Conservation (phyloP, 2,797 vertebrate species). For the Anniella stebbinsi region DNA sequence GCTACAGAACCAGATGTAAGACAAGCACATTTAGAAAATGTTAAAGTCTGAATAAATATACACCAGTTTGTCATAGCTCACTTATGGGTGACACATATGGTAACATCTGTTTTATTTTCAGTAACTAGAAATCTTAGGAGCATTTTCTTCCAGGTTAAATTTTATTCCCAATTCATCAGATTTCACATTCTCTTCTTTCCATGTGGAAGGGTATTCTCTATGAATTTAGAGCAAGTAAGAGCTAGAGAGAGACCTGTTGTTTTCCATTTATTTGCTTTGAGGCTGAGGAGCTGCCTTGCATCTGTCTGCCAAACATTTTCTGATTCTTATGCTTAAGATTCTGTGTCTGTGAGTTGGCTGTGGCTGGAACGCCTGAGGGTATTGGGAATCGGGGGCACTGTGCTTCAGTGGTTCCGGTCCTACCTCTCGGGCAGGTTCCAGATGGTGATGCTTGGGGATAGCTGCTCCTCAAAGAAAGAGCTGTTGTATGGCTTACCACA, state of each 20-base stretch:
- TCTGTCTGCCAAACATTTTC: neutral
- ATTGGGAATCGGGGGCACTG: too few species aligned
- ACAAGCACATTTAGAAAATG: slow-evolving; percentile 29
- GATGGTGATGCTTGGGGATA: too few species aligned
- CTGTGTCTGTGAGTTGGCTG: too few species aligned
- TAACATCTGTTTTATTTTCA: neutral
- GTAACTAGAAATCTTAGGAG: neutral
- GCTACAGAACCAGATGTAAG: slow-evolving; percentile 69
- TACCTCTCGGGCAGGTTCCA: too few species aligned
- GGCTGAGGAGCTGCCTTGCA: neutral
- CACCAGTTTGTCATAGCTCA: slow-evolving; percentile 12
- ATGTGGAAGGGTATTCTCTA: neutral
- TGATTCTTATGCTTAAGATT: too few species aligned
- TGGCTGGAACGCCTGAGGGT: too few species aligned
- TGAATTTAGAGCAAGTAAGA: neutral
- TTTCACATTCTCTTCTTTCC: neutral
- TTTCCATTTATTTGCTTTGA: neutral
- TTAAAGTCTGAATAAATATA: slow-evolving; percentile 1
- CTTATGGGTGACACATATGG: neutral
- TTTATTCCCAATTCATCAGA: neutral
- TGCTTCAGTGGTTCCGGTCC: too few species aligned
- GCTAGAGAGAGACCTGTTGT: too few species aligned
- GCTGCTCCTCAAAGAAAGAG: too few species aligned
- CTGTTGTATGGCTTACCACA: too few species aligned
- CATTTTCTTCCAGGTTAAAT: neutral